phyloP scores from a whole-genome alignment of 2,113 vertebrate genomes.

The Corythoichthys intestinalis region DNA sequence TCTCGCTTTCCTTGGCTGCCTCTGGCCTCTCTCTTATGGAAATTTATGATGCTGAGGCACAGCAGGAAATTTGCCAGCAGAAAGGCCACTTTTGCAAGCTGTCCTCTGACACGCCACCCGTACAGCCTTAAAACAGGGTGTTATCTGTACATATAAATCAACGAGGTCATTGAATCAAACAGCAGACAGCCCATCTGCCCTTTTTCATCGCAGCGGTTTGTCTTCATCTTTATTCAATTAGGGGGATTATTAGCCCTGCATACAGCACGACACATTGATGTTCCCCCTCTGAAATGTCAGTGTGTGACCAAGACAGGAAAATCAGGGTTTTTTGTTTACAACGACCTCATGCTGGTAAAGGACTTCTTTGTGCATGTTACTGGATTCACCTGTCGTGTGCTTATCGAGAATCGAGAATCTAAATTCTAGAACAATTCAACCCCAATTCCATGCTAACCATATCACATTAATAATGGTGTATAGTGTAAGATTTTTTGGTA shows the following conservation, averaged over 20 bases:
- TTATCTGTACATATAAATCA: conserved; percentile 65
- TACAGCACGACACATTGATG: conserved; percentile 41
- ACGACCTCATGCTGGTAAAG: conserved; percentile 29
- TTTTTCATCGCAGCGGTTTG: conserved; percentile 59
- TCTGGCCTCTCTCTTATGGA: conserved; percentile 23
- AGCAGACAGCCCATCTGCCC: conserved; percentile 52
- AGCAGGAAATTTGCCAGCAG: conserved; percentile 28
- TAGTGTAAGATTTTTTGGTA: not conserved
- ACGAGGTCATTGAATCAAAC: conserved; percentile 56
- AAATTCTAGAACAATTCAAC: not conserved
- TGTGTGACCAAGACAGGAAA: conserved; percentile 21
- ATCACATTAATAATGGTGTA: not conserved
- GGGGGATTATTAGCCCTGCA: conserved; percentile 51
- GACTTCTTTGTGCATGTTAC: conserved; percentile 10
- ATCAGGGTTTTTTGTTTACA: conserved; percentile 13
- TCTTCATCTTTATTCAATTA: conserved; percentile 69
- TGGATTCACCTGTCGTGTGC: conserved; percentile 19
- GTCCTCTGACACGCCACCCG: conserved; percentile 58
- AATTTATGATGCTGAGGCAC: conserved; percentile 64
- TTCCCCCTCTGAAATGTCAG: conserved; percentile 53
- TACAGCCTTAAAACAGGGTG: conserved; percentile 39
- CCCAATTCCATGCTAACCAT: not conserved
- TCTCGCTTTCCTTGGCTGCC: conserved; percentile 20
- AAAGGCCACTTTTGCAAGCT: conserved; percentile 53
- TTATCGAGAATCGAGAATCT: not conserved